Evolutionary conservation across 2,797 vertebrate genomes (phyloP).

Genomic region (Peromyscus attwateri): DNA sequence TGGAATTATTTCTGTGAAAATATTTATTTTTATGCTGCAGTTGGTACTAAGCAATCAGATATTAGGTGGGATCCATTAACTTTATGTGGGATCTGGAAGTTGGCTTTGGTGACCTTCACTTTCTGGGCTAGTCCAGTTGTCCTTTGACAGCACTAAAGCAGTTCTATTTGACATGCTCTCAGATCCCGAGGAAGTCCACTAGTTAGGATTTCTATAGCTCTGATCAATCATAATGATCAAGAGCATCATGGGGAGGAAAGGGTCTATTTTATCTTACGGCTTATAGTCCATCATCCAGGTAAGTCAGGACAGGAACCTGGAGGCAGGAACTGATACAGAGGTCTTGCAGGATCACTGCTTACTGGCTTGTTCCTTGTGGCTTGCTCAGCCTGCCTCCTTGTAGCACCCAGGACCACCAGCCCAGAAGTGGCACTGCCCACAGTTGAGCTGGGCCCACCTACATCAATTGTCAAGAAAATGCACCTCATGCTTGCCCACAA

Average conservation of each 20-base stretch:
- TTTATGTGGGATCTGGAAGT: not conserved
- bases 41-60: not conserved
- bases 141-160: not conserved
- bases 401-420: not conserved
- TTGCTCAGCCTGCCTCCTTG: not conserved
- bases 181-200: not conserved
- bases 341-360: not conserved
- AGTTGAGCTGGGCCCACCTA: not conserved
- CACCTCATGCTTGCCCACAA: not conserved
- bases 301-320: not conserved
- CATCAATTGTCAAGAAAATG: not conserved
- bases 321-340: not conserved
- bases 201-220: not conserved
- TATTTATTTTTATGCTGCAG: not conserved
- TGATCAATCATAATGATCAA: not conserved
- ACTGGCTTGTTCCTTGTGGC: not conserved
- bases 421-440: not conserved
- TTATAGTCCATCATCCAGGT: not conserved
- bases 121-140: not conserved
- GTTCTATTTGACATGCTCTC: not conserved
- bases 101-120: not conserved
- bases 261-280: not conserved
- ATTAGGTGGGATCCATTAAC: not conserved
- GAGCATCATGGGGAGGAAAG: not conserved
- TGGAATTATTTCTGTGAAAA: conserved; percentile 46